phyloP scores from a whole-genome alignment of 2,797 vertebrate genomes.

The Thaleichthys pacificus region DNA sequence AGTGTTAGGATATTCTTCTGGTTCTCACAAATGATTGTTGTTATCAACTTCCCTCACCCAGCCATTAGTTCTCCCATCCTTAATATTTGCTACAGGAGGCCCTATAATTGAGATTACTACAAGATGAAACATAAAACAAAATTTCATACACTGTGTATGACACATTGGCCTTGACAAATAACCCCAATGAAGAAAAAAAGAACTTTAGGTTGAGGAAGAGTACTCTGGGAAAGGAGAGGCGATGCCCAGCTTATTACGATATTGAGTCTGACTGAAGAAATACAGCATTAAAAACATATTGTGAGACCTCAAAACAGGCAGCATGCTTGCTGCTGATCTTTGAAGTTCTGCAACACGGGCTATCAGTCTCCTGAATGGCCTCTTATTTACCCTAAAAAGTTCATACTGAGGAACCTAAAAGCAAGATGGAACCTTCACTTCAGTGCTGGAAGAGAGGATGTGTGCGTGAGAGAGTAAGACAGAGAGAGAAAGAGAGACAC shows the following conservation, averaged over 20 bases:
- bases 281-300: neutral
- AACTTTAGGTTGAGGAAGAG: neutral
- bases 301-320: neutral
- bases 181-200: neutral
- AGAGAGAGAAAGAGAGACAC: constrained; percentile 10
- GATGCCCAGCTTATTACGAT: neutral
- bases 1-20: constrained; percentile 63
- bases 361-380: neutral
- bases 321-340: neutral
- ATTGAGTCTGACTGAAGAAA: neutral
- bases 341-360: neutral
- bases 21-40: neutral
- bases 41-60: neutral
- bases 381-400: neutral
- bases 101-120: too few relatives aligned
- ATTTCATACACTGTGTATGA: constrained; percentile 2
- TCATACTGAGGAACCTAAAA: neutral
- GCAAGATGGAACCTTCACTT: constrained; percentile 18
- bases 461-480: neutral
- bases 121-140: constrained; percentile 5
- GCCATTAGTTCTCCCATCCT: neutral
- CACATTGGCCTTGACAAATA: neutral
- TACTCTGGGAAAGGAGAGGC: neutral
- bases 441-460: neutral
- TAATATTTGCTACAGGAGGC: neutral